phyloP scores from a whole-genome alignment of 2,797 vertebrate species.

The Holocentrus rufus region DNA sequence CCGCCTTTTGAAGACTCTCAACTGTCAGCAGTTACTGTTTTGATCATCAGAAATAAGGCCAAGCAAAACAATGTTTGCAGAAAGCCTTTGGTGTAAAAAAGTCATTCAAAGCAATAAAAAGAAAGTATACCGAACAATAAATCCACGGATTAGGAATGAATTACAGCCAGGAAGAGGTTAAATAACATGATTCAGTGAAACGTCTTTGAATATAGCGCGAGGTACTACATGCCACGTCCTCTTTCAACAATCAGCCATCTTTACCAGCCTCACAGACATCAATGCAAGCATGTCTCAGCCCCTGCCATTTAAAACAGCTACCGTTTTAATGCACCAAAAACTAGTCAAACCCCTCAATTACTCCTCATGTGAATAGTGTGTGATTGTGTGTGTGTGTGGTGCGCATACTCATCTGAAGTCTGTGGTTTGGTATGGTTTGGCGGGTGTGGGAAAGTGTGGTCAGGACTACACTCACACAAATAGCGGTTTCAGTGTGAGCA shows the following conservation, averaged over 20 bases:
- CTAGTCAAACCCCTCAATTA: constrained; percentile 82
- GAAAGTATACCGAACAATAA: constrained; percentile 55
- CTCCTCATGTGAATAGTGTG: constrained; percentile 74
- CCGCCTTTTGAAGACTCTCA: constrained; percentile 48
- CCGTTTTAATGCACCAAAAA: constrained; percentile 81
- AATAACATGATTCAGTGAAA: constrained; percentile 66
- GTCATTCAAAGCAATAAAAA: constrained; percentile 43
- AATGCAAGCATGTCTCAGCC: constrained; percentile 79
- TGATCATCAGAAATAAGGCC: constrained; percentile 65
- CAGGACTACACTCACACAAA: constrained; percentile 80
- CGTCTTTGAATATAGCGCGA: constrained; percentile 64
- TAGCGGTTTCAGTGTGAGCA: constrained; percentile 84
- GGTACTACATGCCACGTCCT: constrained; percentile 78
- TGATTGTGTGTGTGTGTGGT: constrained; percentile 24
- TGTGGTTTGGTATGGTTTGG: constrained; percentile 80
- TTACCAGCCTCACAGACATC: constrained; percentile 78
- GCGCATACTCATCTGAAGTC: constrained; percentile 73
- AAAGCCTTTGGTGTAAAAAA: constrained; percentile 59
- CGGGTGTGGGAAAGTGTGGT: constrained; percentile 83
- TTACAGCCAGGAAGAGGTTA: constrained; percentile 68
- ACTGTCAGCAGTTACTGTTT: constrained; percentile 63
- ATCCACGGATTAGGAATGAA: constrained; percentile 65
- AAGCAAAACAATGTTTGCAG: constrained; percentile 65
- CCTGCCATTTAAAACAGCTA: constrained; percentile 81
- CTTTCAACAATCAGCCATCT: constrained; percentile 79